These are phyloP conservation scores for Stichopus horrens DNA, from an alignment of 53 echinoderm and acorn worm genomes.

Conservation along the genomic window DNA sequence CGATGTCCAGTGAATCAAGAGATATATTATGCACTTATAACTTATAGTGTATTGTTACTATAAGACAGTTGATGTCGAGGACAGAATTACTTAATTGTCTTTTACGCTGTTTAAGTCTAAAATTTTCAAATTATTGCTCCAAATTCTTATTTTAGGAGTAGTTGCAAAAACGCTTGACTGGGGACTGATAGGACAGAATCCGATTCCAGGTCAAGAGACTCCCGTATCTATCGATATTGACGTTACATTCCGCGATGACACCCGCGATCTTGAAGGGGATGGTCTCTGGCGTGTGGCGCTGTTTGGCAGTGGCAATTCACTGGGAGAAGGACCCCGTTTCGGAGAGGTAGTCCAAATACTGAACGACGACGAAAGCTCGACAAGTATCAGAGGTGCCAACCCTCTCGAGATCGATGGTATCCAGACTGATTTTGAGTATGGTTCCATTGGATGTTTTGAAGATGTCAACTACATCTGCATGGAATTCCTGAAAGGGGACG, in stretches of 20 bases:
- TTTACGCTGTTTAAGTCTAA: background rate
- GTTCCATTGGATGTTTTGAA: constrained; percentile 24
- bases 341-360: constrained; percentile 41
- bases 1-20: too few relatives aligned
- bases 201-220: constrained; percentile 40
- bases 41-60: background rate
- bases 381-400: background rate
- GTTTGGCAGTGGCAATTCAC: constrained; percentile 31
- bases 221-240: constrained; percentile 31
- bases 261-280: constrained; percentile 34
- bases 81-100: too few relatives aligned
- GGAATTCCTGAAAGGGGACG: constrained; percentile 40
- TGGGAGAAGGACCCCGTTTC: constrained; percentile 35
- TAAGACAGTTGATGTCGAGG: too few relatives aligned
- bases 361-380: constrained; percentile 16
- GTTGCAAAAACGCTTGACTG: constrained; percentile 31
- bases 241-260: constrained; percentile 26
- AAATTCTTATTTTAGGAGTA: constrained; percentile 18
- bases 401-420: constrained; percentile 2
- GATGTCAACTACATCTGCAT: constrained; percentile 31
- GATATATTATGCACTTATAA: too few relatives aligned
- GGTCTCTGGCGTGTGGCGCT: constrained; percentile 40
- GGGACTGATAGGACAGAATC: constrained; percentile 23
- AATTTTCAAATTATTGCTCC: background rate
- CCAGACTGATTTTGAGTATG: constrained; percentile 25